Evolutionary conservation across 2,113 vertebrate species (phyloP), one percentile per base, ranked within the genome.

Genomic region (Antechinus stuartii): DNA sequence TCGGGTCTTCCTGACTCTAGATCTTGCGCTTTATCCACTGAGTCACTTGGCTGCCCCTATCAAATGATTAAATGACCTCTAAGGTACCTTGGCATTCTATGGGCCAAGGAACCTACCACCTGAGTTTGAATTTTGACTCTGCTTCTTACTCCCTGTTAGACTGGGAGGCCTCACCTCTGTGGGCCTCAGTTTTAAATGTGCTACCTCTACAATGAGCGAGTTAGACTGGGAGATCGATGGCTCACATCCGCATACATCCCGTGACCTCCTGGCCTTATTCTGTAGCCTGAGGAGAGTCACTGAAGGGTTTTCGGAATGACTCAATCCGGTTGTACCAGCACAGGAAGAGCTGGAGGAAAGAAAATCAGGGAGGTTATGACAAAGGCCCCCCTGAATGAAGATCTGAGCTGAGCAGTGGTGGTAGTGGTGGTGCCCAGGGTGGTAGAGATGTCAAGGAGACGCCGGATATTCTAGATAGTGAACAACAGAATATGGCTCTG

Each of bases 91-190:
- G 35, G 35, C 22, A 6, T 7, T 42, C 68, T 23, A 8, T 42
- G 16, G 27, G 94, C 27, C 47, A n/a, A 9, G 26, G 24, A 57
- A n/a, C 52, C 91, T 90, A 92, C 16, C 61, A 24, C 55, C 53
- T 54, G 23, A 2, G 25, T 54, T 93, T 96, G 42, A 42, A 56
- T 68, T 14, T 24, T 68, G 55, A 35, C 54, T 91, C 50, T 96
- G 55, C 61, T 84, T 7, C 68, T 84, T 84, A 84, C 68, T 84
- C n/a, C 35, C 52, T 91, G 9, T 56, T 42, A n/a, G 49, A 90
- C 46, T 54, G 90, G 90, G 61, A 91, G 54, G 46, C 91, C 92
- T 93, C 22, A 56, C 54, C 50, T 84, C 27, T 90, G 53, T 92
- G 92, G 93, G 56, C 93, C 54, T 92, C 92, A 47, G 42, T 94